phyloP scores from a whole-genome alignment of 2,113 vertebrate genomes.

The Dunckerocampus dactyliophorus region DNA sequence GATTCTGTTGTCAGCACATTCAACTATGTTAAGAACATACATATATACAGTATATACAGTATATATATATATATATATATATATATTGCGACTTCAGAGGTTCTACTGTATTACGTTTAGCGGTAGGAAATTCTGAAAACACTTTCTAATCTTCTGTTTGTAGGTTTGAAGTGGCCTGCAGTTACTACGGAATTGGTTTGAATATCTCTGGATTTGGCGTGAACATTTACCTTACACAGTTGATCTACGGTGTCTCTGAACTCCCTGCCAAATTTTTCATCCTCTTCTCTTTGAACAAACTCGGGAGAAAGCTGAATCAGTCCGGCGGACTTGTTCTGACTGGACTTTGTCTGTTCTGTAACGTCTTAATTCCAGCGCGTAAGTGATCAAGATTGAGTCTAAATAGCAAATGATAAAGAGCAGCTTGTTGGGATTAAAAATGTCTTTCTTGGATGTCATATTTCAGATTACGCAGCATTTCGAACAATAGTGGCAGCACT shows the following conservation, averaged over 20 bases:
- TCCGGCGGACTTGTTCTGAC: conserved; percentile 20
- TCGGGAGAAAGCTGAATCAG: conserved; percentile 41
- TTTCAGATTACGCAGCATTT: conserved; percentile 32
- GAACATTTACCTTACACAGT: conserved; percentile 67
- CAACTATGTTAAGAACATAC: too few relatives aligned
- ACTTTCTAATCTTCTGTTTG: background rate
- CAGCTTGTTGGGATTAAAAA: background rate
- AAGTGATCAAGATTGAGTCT: conserved; percentile 4
- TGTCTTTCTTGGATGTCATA: background rate
- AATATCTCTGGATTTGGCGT: conserved; percentile 59
- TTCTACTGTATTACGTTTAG: background rate
- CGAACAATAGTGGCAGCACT: conserved; percentile 69
- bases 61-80: too few relatives aligned
- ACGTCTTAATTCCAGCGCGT: conserved; percentile 43
- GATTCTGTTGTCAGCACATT: too few relatives aligned
- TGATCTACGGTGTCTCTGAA: conserved; percentile 61
- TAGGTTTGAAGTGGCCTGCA: conserved; percentile 50
- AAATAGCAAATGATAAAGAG: background rate
- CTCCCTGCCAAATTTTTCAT: conserved; percentile 55
- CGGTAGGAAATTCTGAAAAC: background rate
- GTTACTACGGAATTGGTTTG: conserved; percentile 66
- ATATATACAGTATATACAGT: too few relatives aligned
- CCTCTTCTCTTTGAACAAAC: conserved; percentile 36
- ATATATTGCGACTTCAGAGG: background rate
- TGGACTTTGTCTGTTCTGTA: conserved; percentile 42